Evolutionary conservation across 2,113 vertebrate species (phyloP), one percentile per base, ranked within the genome.

Genomic region (Tamias sibiricus): DNA sequence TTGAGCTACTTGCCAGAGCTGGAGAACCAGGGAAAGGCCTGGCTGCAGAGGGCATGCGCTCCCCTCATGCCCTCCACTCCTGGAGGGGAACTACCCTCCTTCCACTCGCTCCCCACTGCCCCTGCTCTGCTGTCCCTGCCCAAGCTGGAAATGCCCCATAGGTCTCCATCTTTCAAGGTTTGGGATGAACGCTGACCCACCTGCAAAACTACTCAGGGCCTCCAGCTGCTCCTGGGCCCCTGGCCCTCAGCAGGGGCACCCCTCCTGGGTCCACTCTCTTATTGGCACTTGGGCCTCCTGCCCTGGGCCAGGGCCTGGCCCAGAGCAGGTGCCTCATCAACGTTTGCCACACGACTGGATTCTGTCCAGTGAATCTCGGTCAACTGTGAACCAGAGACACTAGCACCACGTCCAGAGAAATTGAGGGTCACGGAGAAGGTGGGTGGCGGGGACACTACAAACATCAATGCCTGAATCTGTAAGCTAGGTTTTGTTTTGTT

Each of bases 301-400:
- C n/a, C 42, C 17, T 54, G 10, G 14, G 11, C 76, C 24, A 11
- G 54, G 28, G 17, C n/a, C 64, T 49, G 54, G 89, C 64, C 47
- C 19, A 32, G 75, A 95, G 69, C n/a, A 89, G 28, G 42, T 0
- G 4, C 62, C 88, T 92, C 44, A 79, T 85, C 75, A 84, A 66
- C 20, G 84, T 44, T n/a, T 85, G 94, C 57, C 93, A 76, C 66
- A 59, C 40, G 87, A 91, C 22, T 69, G 37, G 80, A 66, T 84
- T 86, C 86, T 93, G 11, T 83, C 90, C 32, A 44, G 49, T 91
- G 42, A 83, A 66, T 87, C 95, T 16, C 69, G 82, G 44, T 92
- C 90, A 85, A 52, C 0, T 54, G 83, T 76, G 93, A 93, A 74
- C 52, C 76, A 57, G 1, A 77, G 62, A 76, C 11, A 32, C 20